These are phyloP conservation scores for Dendropsophus ebraccatus DNA, from an alignment of 2,113 vertebrate genomes.

Conservation along the genomic window DNA sequence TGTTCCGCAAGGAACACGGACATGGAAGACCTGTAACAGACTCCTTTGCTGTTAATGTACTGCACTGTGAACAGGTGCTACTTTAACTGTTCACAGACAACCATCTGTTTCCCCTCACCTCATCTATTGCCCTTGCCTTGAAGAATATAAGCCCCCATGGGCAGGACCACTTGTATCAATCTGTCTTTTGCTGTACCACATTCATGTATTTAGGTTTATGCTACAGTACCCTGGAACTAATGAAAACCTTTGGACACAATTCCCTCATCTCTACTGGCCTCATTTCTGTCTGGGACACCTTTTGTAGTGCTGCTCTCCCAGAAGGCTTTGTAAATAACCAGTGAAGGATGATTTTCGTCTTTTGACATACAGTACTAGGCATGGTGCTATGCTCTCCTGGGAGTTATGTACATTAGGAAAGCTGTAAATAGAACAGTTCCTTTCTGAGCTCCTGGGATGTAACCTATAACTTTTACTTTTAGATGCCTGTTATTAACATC, in stretches of 20 bases:
- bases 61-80: no score
- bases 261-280: neutral
- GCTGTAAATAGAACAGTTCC: conserved; percentile 49
- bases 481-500: conserved; percentile 15
- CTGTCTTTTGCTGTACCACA: no score
- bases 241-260: neutral
- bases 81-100: no score
- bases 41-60: no score
- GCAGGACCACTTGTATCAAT: no score
- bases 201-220: no score
- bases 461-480: conserved; percentile 31
- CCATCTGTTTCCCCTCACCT: no score
- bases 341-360: conserved; percentile 1
- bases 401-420: conserved; percentile 21
- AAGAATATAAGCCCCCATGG: no score
- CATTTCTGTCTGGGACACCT: neutral
- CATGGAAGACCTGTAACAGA: no score
- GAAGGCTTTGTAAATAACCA: conserved; percentile 10
- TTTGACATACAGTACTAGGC: conserved; percentile 13
- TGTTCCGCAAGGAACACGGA: no score
- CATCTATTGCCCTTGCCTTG: no score
- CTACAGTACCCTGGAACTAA: no score
- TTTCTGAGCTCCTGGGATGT: conserved; percentile 4
- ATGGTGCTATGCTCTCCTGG: neutral
- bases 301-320: neutral